Evolutionary conservation across 2,113 vertebrate species (phyloP), one percentile per base, ranked within the genome.

Genomic region (Oryctolagus cuniculus): DNA sequence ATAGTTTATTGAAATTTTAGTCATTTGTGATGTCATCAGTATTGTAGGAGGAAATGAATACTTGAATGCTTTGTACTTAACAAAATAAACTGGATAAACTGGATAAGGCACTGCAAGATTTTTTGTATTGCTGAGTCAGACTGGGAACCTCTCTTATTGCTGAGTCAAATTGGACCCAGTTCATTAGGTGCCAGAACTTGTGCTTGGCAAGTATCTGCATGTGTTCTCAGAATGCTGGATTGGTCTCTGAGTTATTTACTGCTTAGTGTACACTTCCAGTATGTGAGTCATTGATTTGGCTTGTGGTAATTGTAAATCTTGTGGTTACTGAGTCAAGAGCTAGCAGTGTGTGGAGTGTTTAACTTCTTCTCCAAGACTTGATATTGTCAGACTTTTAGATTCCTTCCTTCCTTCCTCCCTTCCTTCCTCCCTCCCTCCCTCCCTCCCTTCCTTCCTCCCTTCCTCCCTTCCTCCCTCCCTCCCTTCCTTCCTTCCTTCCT

Each of bases 231-330:
- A 96, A 81, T 77, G 83, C 55, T 93, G 53, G 72, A 74, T 93
- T 96, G 82, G 77, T 96, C 87, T 95, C 61, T 79, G 58, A 94
- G 87, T 96, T 95, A 61, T 66, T 95, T 97, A 90, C 89, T 91
- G 34, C 67, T 95, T 91, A 94, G 83, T 16, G 92, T 91, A 94
- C 61, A 90, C 74, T 97, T 93, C 6, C n/a, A 75, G 17, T 77
- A 49, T 89, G 89, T 96, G 93, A 97, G 87, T 96, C 95, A 95
- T 29, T 87, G 61, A 87, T 69, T 77, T 96, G 64, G 69, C 74
- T 93, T 64, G 61, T 55, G 74, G 81, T 86, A 90, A 74, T 87
- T 94, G 36, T 88, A 49, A 86, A 79, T 91, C 74, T 87, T 94
- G 87, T 96, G 87, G 85, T 96, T 91, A 86, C 64, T 90, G 90